Evolutionary conservation across 1,140 invertebrate species (phyloP).

Genomic region (Drosophila leontia): DNA sequence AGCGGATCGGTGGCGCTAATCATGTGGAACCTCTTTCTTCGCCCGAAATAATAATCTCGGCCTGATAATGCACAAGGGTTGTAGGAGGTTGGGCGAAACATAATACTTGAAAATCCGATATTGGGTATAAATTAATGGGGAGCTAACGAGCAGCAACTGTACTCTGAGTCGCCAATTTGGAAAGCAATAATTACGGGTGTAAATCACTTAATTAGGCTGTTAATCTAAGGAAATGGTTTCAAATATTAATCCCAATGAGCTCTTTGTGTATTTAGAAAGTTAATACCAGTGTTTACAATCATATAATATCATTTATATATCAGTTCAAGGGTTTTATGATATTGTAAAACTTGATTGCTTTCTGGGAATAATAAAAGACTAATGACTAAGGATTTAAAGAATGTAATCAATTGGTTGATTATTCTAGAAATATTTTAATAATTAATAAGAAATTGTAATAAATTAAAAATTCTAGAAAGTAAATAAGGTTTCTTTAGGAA

Average conservation of each 20-base stretch:
- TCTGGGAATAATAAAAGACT: neutral
- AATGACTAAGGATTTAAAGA: neutral
- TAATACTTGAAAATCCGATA: conserved; percentile 45
- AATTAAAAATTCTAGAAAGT: neutral
- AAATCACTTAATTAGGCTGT: conserved; percentile 3
- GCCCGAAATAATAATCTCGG: conserved; percentile 39
- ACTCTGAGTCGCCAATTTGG: neutral
- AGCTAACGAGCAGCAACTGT: conserved; percentile 28
- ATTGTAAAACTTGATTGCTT: neutral
- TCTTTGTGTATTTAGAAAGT: neutral
- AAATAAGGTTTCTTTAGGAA: too few species aligned
- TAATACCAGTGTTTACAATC: too few species aligned
- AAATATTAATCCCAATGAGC: neutral
- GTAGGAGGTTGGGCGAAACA: neutral
- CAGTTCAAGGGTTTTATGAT: neutral
- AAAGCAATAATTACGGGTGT: conserved; percentile 3
- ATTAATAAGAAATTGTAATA: neutral
- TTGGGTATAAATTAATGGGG: conserved; percentile 43
- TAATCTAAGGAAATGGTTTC: conserved; percentile 3
- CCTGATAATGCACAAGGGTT: conserved; percentile 25
- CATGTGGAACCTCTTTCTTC: conserved; percentile 46
- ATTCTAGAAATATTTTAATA: neutral
- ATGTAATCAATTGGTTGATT: neutral
- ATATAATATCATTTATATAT: neutral
- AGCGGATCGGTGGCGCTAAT: conserved; percentile 61